These are phyloP conservation scores for Glandiceps talaboti DNA, from an alignment of 53 echinoderm and acorn worm species.

Conservation along the genomic window DNA sequence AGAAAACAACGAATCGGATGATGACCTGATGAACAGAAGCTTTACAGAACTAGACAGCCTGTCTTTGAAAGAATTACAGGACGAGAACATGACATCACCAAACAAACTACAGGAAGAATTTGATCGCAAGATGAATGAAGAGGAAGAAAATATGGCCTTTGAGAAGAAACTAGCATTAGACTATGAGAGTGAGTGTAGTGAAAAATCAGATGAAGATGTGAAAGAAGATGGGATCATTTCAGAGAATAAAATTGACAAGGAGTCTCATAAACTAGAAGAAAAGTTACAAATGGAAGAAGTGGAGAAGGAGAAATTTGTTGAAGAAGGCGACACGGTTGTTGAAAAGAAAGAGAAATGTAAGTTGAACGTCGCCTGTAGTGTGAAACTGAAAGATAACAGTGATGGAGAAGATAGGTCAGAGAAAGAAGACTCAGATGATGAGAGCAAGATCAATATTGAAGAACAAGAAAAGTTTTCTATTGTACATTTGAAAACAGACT, in stretches of 20 bases:
- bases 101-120: background rate
- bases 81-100: background rate
- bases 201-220: slow-evolving; percentile 49
- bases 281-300: background rate
- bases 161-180: slow-evolving; percentile 1
- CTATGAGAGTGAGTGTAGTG: slow-evolving; percentile 55
- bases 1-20: background rate
- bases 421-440: slow-evolving; percentile 16
- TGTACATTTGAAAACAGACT: background rate
- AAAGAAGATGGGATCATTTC: slow-evolving; percentile 14
- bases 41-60: background rate
- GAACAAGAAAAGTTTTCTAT: background rate
- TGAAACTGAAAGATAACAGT: slow-evolving; percentile 27
- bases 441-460: slow-evolving; percentile 8
- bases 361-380: background rate
- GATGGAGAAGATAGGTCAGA: slow-evolving; percentile 53
- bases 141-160: background rate
- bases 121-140: background rate
- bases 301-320: slow-evolving; percentile 2
- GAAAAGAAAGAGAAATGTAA: slow-evolving; percentile 1
- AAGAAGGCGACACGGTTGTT: background rate
- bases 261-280: slow-evolving; percentile 39
- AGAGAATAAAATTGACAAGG: background rate
- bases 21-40: background rate
- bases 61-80: background rate